Evolutionary conservation across 2,888 invertebrate species (phyloP).

Genomic region (Eupithecia pulchellata): DNA sequence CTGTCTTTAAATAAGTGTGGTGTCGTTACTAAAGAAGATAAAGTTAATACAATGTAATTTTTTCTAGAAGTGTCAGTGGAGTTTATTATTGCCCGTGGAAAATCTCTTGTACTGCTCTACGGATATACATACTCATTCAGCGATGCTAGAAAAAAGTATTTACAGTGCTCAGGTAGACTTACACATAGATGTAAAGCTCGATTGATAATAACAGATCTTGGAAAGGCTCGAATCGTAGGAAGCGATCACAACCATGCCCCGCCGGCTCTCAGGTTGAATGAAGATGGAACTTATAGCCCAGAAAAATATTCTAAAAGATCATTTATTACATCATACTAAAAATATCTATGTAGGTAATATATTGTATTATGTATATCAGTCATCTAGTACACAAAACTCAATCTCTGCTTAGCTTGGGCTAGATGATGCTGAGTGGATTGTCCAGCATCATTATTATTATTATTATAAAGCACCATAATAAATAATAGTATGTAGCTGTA

Average conservation of each 20-base stretch:
- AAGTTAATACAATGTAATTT: neutral
- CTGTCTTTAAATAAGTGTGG: neutral
- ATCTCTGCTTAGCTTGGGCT: too few relatives aligned
- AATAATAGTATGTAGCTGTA: too few relatives aligned
- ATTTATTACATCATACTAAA: neutral
- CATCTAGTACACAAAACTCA: too few relatives aligned
- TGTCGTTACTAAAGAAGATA: neutral
- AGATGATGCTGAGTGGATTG: too few relatives aligned
- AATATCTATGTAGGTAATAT: too few relatives aligned
- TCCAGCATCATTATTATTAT: too few relatives aligned
- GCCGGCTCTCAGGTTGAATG: neutral
- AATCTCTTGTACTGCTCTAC: slow-evolving; percentile 25
- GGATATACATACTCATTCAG: slow-evolving; percentile 49
- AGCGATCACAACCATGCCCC: slow-evolving; percentile 22
- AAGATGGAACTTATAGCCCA: neutral
- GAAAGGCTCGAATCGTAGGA: slow-evolving; percentile 7
- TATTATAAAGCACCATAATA: too few relatives aligned
- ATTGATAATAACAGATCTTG: slow-evolving; percentile 10
- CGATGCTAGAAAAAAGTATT: slow-evolving; percentile 34
- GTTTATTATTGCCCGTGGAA: slow-evolving; percentile 19
- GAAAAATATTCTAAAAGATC: neutral
- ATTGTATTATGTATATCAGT: too few relatives aligned
- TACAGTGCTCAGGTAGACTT: slow-evolving; percentile 46
- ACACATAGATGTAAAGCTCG: slow-evolving; percentile 22
- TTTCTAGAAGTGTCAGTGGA: slow-evolving; percentile 18